A percentile compares a stretch with the other conserved stretches of the same genome.
Evolutionary conservation across 2,888 invertebrate species (phyloP).

Genomic region (Entomobrya proxima): DNA sequence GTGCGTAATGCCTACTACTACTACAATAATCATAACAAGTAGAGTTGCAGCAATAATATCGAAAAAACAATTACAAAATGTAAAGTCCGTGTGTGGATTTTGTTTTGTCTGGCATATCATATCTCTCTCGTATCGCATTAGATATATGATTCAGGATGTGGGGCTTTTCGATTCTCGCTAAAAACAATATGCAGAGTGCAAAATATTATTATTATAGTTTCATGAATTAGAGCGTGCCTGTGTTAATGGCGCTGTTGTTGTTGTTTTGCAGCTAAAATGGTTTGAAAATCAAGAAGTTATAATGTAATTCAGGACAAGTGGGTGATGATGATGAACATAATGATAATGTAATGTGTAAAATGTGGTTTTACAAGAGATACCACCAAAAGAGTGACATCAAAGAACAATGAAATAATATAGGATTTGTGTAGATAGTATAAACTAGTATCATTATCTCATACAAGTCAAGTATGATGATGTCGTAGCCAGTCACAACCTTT

Average conservation of each 20-base stretch:
- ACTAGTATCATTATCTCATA: neutral
- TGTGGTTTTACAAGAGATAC: neutral
- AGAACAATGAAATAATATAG: neutral
- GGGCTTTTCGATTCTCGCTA: neutral
- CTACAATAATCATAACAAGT: neutral
- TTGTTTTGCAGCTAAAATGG: neutral
- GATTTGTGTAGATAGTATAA: neutral
- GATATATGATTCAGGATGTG: neutral
- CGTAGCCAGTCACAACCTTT: neutral
- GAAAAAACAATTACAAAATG: neutral
- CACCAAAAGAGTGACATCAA: neutral
- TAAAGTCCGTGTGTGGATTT: neutral
- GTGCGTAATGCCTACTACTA: constrained; percentile 19
- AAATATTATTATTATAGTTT: constrained; percentile 7
- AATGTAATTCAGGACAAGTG: neutral
- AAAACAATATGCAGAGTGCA: neutral
- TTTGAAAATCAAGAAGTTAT: neutral
- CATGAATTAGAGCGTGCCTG: constrained; percentile 43
- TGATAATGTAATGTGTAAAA: constrained; percentile 7
- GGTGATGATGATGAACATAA: neutral
- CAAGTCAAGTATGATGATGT: neutral
- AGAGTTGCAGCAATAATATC: neutral
- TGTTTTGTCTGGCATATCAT: neutral
- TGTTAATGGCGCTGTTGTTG: neutral
- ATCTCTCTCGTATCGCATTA: neutral